A percentile compares a stretch with the other conserved stretches of the same genome.
phyloP scores from a whole-genome alignment of 35 echinoderm and acorn worm genomes.

The Lytechinus pictus region DNA sequence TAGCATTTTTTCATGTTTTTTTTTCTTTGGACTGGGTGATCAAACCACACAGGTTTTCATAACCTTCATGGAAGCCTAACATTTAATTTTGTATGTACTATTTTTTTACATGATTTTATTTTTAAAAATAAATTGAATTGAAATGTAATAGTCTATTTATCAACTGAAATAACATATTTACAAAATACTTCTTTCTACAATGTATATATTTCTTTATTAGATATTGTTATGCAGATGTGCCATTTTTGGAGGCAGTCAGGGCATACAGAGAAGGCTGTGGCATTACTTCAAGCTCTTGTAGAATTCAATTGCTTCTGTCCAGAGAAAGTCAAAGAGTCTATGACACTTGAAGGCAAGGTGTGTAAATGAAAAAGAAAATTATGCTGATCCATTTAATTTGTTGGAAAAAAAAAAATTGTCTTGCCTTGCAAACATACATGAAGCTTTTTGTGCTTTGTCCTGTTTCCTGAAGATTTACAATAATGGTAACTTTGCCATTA shows the following conservation, averaged over 20 bases:
- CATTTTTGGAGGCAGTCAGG: slow-evolving; percentile 90
- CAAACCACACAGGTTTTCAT: not conserved
- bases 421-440: too few relatives aligned
- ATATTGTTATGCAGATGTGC: slow-evolving; percentile 82
- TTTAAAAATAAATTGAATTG: too few relatives aligned
- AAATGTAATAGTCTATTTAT: too few relatives aligned
- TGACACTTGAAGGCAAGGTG: slow-evolving; percentile 79
- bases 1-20: too few relatives aligned
- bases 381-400: not conserved
- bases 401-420: too few relatives aligned
- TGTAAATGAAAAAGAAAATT: not conserved
- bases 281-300: slow-evolving; percentile 91
- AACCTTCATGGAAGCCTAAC: not conserved
- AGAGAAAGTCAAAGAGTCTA: slow-evolving; percentile 64
- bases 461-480: too few relatives aligned
- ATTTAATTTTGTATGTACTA: too few relatives aligned
- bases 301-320: slow-evolving; percentile 96
- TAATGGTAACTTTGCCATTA: too few relatives aligned
- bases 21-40: not conserved
- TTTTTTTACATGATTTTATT: too few relatives aligned
- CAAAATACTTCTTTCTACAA: too few relatives aligned
- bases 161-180: too few relatives aligned
- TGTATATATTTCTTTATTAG: slow-evolving; percentile 37
- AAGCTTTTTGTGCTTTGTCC: too few relatives aligned
- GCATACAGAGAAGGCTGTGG: slow-evolving; percentile 91